Conservation (phyloP, 2,113 vertebrate genomes). For the Amblyopsis rosae region DNA sequence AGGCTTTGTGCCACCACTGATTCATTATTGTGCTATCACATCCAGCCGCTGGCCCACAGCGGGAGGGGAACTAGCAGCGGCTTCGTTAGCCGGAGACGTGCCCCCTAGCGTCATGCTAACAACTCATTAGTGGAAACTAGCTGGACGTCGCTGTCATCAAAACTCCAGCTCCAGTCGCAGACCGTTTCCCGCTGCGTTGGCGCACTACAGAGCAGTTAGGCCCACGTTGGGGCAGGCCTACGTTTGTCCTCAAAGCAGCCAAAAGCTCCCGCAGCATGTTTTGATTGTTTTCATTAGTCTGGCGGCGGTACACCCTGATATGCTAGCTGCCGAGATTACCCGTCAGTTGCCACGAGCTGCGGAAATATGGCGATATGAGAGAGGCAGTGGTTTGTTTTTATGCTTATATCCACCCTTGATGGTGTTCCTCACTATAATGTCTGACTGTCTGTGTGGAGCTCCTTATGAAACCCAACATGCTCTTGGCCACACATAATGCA, state of each 20-base stretch:
- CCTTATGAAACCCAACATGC: conserved; percentile 42
- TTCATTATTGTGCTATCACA: conserved; percentile 47
- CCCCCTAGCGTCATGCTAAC: conserved; percentile 35
- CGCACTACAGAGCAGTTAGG: conserved; percentile 24
- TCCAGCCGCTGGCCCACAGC: conserved; percentile 60
- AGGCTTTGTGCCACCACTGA: conserved; percentile 17
- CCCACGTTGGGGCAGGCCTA: conserved; percentile 3
- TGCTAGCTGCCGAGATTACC: conserved; percentile 4
- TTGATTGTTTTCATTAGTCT: conserved; percentile 57
- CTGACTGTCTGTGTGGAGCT: conserved; percentile 15
- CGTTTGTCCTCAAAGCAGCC: conserved; percentile 37
- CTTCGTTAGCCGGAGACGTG: conserved; percentile 57
- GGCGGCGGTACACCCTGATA: conserved; percentile 36
- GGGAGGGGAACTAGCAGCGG: conserved; percentile 54
- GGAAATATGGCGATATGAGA: conserved; percentile 30
- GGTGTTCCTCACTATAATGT: conserved; percentile 33
- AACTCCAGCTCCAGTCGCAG: conserved; percentile 22
- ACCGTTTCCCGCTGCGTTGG: conserved; percentile 14
- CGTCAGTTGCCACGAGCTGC: conserved; percentile 45
- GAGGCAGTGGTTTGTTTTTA: conserved; percentile 42
- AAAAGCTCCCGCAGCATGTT: conserved; percentile 35
- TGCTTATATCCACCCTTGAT: conserved; percentile 38
- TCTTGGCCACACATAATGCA: conserved; percentile 47
- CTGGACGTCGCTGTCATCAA: conserved; percentile 42
- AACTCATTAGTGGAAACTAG: conserved; percentile 51